Evolutionary conservation across 2,888 invertebrate genomes (phyloP), one percentile per base, ranked within the genome.

Genomic region (Aethes cnicana): DNA sequence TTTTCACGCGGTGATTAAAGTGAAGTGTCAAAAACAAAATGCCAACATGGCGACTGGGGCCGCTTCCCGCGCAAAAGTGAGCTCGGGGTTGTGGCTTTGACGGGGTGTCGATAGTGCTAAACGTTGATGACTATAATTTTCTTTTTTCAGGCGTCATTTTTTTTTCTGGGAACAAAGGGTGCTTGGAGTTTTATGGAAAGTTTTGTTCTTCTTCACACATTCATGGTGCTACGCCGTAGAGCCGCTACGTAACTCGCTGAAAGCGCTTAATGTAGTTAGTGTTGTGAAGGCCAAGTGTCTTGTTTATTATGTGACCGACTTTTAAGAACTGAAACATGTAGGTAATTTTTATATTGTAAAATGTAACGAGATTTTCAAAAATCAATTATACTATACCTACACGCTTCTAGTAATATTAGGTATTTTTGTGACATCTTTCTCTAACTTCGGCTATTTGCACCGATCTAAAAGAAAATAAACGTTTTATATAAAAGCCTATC

Each of bases 11-110:
- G 86, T 85, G 87, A 88, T 88, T 88, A 88, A 84, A 87, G 86
- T 81, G 88, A 86, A 88, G 88, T 86, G 87, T 85, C 84, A 82
- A 84, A 84, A 86, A 86, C 84, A 86, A 88, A 86, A 87, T 83
- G 79, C 72, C 63, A 70, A 67, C 63, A 66, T 67, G 68, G 66
- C 72, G 69, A 64, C 61, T 54, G 59, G 64, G 69, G 55, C 67
- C 66, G 63, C 72, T 73, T 68, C 62, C 68, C 66, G 61, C 59
- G 64, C 66, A 65, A 70, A 72, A 62, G 59, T 53, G 58, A 63
- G 67, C 67, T 66, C 64, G 61, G 63, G 66, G 69, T 76, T 76
- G 73, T 66, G 71, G 72, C 74, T 80, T 81, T 75, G 80, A 76
- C 76, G 74, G 69, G 60, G 74, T 65, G 76, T 76, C 80, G 75